These are phyloP conservation scores for Hypselothyrea guttata DNA, from an alignment of 2,888 invertebrate species.

Conservation along the genomic window DNA sequence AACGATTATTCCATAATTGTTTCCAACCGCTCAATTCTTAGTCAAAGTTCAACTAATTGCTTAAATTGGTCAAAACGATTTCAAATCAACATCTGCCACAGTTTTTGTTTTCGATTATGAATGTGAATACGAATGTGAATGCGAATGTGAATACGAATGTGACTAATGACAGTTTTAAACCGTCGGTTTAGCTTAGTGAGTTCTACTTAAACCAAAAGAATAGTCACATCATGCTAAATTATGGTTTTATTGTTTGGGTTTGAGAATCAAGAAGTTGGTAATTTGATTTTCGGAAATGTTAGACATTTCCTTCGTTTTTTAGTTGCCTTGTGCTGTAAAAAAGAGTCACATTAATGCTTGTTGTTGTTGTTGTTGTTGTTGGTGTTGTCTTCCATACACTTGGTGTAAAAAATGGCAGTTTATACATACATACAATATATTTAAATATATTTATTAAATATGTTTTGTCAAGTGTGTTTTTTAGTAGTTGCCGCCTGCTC, in stretches of 20 bases:
- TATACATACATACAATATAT: constrained; percentile 64
- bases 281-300: constrained; percentile 27
- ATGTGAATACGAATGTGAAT: constrained; percentile 7
- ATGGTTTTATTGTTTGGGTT: no score
- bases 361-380: no score
- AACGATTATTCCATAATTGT: not conserved
- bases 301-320: no score
- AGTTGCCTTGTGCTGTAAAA: constrained; percentile 61
- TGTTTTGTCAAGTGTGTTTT: constrained; percentile 60
- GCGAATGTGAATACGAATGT: no score
- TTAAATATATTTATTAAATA: constrained; percentile 54
- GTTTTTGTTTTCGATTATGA: no score
- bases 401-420: constrained; percentile 81
- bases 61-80: constrained; percentile 17
- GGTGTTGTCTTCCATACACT: constrained; percentile 64
- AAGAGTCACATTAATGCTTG: constrained; percentile 48
- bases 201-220: no score
- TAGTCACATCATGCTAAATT: no score
- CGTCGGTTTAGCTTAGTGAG: not conserved
- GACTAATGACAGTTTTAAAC: no score
- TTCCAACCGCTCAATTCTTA: constrained; percentile 1
- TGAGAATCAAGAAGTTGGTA: not conserved
- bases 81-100: constrained; percentile 50
- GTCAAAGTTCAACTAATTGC: constrained; percentile 4
- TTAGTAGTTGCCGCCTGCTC: constrained; percentile 66